A percentile compares a stretch with the other conserved stretches of the same genome.
phyloP scores from a whole-genome alignment of 2,113 vertebrate genomes.

The Sinocyclocheilus anshuiensis region DNA sequence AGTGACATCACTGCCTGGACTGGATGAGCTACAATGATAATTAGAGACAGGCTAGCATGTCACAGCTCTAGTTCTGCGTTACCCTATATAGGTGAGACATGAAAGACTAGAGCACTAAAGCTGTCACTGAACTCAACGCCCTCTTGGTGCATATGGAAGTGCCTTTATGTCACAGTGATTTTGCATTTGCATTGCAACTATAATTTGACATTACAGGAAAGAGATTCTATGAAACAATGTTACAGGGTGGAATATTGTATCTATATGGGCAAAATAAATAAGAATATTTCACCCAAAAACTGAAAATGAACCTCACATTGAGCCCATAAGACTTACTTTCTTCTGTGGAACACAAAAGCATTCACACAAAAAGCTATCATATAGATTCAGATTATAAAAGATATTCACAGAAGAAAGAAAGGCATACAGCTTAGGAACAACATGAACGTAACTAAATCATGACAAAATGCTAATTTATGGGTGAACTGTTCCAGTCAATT shows the following conservation, averaged over 20 bases:
- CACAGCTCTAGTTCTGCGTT: constrained; percentile 40
- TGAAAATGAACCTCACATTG: not conserved
- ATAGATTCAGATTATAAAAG: too few relatives aligned
- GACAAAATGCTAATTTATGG: not conserved
- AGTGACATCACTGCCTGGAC: constrained; percentile 44
- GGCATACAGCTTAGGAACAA: not conserved
- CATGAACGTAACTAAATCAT: not conserved
- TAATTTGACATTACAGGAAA: not conserved
- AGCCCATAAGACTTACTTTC: not conserved
- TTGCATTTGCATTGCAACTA: not conserved
- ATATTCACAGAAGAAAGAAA: not conserved
- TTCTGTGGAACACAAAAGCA: too few relatives aligned
- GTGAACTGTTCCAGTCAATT: not conserved
- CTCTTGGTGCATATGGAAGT: not conserved
- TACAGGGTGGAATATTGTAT: not conserved
- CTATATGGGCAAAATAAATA: not conserved
- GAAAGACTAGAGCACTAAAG: not conserved
- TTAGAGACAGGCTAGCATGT: constrained; percentile 57
- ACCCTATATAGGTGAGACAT: constrained; percentile 52
- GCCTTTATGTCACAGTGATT: not conserved
- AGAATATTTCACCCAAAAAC: not conserved
- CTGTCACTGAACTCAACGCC: not conserved
- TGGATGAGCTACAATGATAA: constrained; percentile 31
- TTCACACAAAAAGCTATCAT: not conserved
- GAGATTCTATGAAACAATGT: not conserved